Conservation (phyloP, 2,797 vertebrate species). For the Fratercula arctica region DNA sequence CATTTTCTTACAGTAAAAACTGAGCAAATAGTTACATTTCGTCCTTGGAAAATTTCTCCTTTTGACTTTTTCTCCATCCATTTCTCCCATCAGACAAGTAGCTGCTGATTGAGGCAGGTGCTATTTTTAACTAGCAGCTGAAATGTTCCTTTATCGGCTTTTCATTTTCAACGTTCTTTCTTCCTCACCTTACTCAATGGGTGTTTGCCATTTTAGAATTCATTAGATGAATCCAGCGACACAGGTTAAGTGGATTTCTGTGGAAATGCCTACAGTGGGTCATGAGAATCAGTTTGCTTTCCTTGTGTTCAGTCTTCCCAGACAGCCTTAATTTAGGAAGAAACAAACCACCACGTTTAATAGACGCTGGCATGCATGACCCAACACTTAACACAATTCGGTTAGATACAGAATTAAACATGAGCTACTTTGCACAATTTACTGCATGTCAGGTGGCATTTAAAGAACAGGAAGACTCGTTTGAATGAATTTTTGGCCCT, state of each 20-base stretch:
- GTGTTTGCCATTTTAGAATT: background rate
- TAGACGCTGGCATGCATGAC: background rate
- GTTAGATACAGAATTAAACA: background rate
- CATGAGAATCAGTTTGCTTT: background rate
- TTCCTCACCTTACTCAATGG: background rate
- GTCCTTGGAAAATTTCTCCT: background rate
- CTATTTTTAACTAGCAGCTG: background rate
- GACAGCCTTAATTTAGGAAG: background rate
- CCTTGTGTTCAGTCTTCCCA: background rate
- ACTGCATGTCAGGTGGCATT: background rate
- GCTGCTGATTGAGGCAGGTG: background rate
- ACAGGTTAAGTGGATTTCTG: background rate
- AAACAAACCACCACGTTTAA: background rate
- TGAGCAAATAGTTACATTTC: background rate
- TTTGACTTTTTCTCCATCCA: background rate
- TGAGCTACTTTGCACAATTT: slow-evolving; percentile 8
- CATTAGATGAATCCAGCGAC: background rate
- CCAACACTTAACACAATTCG: background rate
- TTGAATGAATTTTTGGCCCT: background rate
- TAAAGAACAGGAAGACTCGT: background rate
- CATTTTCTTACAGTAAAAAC: background rate
- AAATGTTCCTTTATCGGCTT: background rate
- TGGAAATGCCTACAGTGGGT: background rate
- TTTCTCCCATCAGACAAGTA: background rate
- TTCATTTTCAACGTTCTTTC: background rate